Evolutionary conservation across 2,888 invertebrate genomes (phyloP).

Genomic region (Linnaemya vulpina): DNA sequence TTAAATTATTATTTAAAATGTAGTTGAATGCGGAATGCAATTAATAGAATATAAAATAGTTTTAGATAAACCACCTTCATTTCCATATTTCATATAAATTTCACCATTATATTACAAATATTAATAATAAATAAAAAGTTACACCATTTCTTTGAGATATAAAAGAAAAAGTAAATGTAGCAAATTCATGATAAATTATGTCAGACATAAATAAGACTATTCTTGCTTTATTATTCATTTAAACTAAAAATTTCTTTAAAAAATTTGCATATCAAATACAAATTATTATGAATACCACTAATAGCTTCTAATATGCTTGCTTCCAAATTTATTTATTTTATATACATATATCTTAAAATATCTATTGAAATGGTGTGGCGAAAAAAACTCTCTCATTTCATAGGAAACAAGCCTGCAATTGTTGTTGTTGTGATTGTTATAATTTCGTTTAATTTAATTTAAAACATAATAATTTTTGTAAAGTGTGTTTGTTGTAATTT

Average conservation of each 20-base stretch:
- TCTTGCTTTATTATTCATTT: no score
- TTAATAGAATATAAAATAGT: conserved; percentile 14
- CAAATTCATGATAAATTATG: no score
- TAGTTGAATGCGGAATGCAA: conserved; percentile 58
- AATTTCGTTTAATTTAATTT: conserved; percentile 61
- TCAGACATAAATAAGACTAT: no score
- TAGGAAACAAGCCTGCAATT: conserved; percentile 50
- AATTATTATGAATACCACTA: no score
- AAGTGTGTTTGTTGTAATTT: conserved; percentile 68
- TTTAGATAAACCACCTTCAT: conserved; percentile 44
- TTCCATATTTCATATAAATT: conserved; percentile 51
- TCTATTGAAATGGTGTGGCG: conserved; percentile 48
- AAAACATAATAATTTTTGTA: conserved; percentile 50
- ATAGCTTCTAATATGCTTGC: no score
- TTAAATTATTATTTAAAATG: conserved; percentile 10
- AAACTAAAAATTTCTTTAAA: no score
- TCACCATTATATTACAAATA: neutral
- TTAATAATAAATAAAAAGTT: conserved; percentile 3
- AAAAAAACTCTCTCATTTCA: neutral
- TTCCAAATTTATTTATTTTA: neutral
- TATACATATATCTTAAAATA: neutral
- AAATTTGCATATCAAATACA: no score
- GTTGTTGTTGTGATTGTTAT: conserved; percentile 62
- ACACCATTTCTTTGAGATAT: conserved; percentile 16
- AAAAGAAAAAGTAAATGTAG: neutral